Evolutionary conservation across 2,113 vertebrate species (phyloP), one percentile per base, ranked within the genome.

Genomic region (Callionymus lyra): DNA sequence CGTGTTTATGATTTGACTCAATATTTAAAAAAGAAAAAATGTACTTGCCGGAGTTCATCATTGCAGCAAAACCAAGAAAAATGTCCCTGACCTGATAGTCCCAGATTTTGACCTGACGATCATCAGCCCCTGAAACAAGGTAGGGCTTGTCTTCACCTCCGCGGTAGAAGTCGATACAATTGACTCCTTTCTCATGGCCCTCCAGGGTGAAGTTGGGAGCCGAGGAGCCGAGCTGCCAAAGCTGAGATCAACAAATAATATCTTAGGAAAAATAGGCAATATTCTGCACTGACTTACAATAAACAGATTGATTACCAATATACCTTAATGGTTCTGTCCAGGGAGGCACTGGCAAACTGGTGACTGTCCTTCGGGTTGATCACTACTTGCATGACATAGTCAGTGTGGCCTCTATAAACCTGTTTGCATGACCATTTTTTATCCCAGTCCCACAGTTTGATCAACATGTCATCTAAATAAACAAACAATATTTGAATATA

Each of bases 391-490:
- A 99, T 99, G 38, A 99, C 95, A 0, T 99, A 99, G 71, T 99
- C 94, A n/a, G 94, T 98, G 56, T 99, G 95, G 44, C 95, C 95
- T 79, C 98, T 94, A 85, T 98, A 99, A 56, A 99, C 93, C 65
- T 99, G 95, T 62, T 92, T 95, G 74, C 94, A 98, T 2, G 90
- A 86, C 95, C 95, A 99, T 50, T 99, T 99, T 77, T 98, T 98
- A 68, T 99, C 95, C 95, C 95, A 99, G 78, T 99, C 95, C 95
- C 95, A 99, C 2, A 99, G 87, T 54, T 99, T 99, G 77, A 99
- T 98, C 56, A 99, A 85, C 95, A 98, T 99, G 77, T 99, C 95
- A 85, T 99, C 95, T 99, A 49, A 41, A 60, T 31, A 44, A 13
- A 69, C 9, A 73, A 15, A 48, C n/a, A 36, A 3, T 45, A 32